Base-by-base conservation (phyloP, 2,113 vertebrate species). In the Gnathonemus echidnorhynchus region DNA sequence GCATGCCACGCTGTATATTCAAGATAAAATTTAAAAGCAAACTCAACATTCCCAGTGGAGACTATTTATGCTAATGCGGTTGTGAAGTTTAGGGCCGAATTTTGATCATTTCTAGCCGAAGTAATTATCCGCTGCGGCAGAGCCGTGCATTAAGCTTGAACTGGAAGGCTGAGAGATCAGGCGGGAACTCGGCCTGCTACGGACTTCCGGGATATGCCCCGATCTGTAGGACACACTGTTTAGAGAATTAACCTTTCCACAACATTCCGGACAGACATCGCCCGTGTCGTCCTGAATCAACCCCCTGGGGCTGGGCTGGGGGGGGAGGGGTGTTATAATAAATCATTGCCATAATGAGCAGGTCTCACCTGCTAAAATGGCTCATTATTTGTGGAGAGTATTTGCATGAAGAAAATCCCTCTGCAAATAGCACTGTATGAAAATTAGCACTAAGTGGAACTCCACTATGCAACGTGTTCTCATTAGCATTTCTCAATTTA, bases 21-120 rank as follows among this genome's bases (percentile, higher is more conserved):
- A 87, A 87, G 49, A 87, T 52, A 53, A 87, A 53, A 87, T 87
- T 87, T 87, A 35, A 87, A 87, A 56, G 50, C 86, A 56, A 87
- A 87, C 27, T 87, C 86, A n/a, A 87, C 48, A 53, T 31, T 87
- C 86, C 49, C 86, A 56, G 50, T 53, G 50, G 86, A 87, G 50
- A 35, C 86, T 53, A 48, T 87, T 87, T 87, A 87, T 87, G 86
- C 86, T 87, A 87, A 87, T 87, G 86, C 17, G 2, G 48, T 21
- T 87, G 49, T 56, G 24, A 53, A 87, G 50, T 87, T 87, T 87
- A 39, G 50, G 50, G 50, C 86, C 17, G 48, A 87, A 50, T 87
- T 87, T 56, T 87, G 86, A 87, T 87, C 86, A 87, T 87, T 87
- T 53, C 49, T 19, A 56, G 86, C 86, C 53, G 50, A 52, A 53